Percentiles rank a stretch among this genome's conserved stretches.
Conservation (phyloP, 1,140 invertebrate genomes). For the Parasteatoda tepidariorum region DNA sequence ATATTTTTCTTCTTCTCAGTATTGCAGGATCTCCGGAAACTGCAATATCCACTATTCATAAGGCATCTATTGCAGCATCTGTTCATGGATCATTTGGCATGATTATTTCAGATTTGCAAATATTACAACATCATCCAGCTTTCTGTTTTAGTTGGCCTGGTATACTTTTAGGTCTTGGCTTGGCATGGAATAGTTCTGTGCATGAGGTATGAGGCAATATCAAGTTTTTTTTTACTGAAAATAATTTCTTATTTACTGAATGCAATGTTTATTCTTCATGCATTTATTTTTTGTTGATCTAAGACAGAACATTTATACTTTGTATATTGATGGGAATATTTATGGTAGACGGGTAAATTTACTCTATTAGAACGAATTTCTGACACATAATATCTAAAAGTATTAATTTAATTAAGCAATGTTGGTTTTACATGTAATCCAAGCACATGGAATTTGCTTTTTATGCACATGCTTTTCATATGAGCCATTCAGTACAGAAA, state of each 20-base stretch:
- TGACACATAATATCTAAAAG: no score
- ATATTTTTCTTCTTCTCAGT: conserved; percentile 66
- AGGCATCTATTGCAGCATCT: conserved; percentile 73
- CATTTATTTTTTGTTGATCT: no score
- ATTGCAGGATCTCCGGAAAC: conserved; percentile 77
- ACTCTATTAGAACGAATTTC: no score
- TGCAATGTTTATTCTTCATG: no score
- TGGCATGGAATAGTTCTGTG: conserved; percentile 76
- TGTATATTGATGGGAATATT: no score
- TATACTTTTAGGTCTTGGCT: conserved; percentile 74
- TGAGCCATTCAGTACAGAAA: no score
- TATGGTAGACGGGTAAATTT: no score
- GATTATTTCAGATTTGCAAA: conserved; percentile 77
- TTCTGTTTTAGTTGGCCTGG: conserved; percentile 77
- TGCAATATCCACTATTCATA: conserved; percentile 74
- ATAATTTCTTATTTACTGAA: neutral
- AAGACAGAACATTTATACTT: no score
- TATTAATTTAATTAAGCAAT: no score
- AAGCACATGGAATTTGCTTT: no score
- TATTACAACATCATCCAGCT: conserved; percentile 75
- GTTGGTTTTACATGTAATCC: no score
- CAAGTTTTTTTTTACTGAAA: neutral
- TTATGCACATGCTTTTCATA: no score
- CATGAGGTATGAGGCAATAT: conserved; percentile 69
- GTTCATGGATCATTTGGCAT: conserved; percentile 73